phyloP scores from a whole-genome alignment of 2,113 vertebrate species.

The Alethe castanea region DNA sequence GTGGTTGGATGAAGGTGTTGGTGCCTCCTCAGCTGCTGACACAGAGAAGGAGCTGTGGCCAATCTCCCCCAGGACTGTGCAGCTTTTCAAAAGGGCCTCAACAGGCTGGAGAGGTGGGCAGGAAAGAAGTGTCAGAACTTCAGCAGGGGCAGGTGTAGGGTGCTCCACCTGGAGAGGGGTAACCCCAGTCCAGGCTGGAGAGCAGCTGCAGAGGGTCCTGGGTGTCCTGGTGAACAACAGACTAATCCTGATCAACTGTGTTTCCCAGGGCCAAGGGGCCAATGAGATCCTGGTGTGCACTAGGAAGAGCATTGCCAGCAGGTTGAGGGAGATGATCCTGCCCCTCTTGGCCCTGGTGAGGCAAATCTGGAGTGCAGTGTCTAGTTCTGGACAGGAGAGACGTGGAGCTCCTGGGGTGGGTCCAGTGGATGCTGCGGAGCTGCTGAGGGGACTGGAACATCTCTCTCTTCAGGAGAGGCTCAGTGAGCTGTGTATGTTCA shows the following conservation, averaged over 20 bases:
- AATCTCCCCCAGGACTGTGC: not conserved
- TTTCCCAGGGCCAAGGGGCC: not conserved
- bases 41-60: not conserved
- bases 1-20: not conserved
- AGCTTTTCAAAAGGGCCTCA: not conserved
- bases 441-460: not conserved
- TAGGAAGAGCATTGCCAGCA: not conserved
- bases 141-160: not conserved
- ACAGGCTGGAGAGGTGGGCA: not conserved
- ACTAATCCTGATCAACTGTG: not conserved
- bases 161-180: not conserved
- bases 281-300: not conserved
- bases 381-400: not conserved
- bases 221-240: not conserved
- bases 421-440: not conserved
- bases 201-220: not conserved
- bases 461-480: not conserved
- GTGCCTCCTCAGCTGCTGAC: not conserved
- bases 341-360: not conserved
- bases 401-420: not conserved
- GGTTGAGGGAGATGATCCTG: not conserved
- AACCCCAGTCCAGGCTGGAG: not conserved
- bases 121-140: not conserved
- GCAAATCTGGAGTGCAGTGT: not conserved
- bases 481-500: not conserved